Evolutionary conservation across 2,113 vertebrate species (phyloP).

Genomic region (Siniperca knerii): DNA sequence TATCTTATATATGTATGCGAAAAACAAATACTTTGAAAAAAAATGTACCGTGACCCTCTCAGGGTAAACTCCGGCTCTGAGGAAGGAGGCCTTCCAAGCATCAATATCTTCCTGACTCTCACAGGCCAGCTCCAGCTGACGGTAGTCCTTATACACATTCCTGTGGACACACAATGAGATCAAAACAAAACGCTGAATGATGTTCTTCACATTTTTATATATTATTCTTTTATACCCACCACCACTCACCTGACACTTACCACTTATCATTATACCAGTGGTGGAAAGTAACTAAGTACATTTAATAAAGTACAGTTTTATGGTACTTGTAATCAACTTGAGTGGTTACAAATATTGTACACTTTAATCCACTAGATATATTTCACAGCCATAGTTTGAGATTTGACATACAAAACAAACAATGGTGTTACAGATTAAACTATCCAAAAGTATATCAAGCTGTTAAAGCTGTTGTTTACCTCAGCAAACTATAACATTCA

Average conservation of each 20-base stretch:
- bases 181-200: background rate
- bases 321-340: background rate
- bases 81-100: conserved; percentile 98
- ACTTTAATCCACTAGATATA: background rate
- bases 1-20: background rate
- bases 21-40: background rate
- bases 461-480: background rate
- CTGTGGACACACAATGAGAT: conserved; percentile 75
- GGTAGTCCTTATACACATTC: conserved; percentile 99
- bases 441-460: background rate
- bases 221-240: background rate
- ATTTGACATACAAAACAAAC: background rate
- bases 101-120: conserved; percentile 99
- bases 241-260: background rate
- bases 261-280: background rate
- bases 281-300: background rate
- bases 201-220: background rate
- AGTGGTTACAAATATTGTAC: background rate
- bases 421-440: background rate
- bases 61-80: conserved; percentile 97
- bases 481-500: background rate
- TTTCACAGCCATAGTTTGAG: background rate
- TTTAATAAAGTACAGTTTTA: background rate
- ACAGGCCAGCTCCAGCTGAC: conserved; percentile 98
- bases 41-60: conserved; percentile 91